These are phyloP conservation scores for Raja brachyura DNA, from an alignment of 2,113 vertebrate species.

Conservation along the genomic window DNA sequence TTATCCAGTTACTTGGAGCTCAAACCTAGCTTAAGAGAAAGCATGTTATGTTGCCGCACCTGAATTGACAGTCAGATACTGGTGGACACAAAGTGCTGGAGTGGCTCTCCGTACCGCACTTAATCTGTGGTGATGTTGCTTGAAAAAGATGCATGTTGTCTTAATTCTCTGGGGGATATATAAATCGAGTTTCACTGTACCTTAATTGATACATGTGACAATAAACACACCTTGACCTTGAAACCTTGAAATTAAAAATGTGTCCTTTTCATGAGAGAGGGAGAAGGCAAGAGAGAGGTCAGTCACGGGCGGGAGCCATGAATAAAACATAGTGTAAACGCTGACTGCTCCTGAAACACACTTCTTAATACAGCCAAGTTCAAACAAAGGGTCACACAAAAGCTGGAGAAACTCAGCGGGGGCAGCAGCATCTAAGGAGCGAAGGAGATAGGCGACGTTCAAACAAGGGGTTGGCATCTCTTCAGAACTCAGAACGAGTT, in stretches of 20 bases:
- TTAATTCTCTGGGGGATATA: background rate
- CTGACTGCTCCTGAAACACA: background rate
- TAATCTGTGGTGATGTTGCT: no score
- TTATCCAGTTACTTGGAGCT: no score
- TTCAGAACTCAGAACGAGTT: background rate
- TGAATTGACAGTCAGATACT: background rate
- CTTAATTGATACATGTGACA: no score
- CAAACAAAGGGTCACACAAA: no score
- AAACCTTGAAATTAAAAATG: background rate
- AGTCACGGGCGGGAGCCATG: background rate
- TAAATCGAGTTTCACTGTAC: no score
- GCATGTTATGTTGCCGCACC: background rate
- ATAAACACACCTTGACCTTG: no score
- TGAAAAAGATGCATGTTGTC: background rate
- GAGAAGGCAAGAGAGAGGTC: no score
- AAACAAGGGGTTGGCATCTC: background rate
- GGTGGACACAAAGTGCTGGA: no score
- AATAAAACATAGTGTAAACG: background rate
- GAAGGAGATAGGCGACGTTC: no score
- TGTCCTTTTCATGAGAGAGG: background rate
- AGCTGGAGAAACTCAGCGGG: no score
- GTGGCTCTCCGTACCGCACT: no score
- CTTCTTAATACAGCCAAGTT: background rate
- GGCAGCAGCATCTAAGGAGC: no score
- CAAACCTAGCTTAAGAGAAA: background rate